Evolutionary conservation across 2,797 vertebrate species (phyloP), one percentile per base, ranked within the genome.

Genomic region (Gouania willdenowi): DNA sequence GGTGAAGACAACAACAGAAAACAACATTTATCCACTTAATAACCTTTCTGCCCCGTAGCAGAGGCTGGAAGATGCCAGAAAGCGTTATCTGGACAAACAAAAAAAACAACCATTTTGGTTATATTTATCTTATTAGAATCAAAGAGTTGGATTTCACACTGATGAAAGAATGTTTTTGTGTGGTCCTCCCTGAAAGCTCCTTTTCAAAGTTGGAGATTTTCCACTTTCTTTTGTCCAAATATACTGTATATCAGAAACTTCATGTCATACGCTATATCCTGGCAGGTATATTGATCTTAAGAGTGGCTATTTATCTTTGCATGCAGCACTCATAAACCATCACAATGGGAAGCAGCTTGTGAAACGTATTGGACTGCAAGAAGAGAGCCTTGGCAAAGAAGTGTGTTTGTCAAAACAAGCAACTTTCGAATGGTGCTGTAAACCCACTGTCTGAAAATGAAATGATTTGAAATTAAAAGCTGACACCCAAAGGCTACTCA

Each of bases 21-120:
- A 70, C 58, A 67, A 41, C 58, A 69, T 67, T 63, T 71, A 61
- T 66, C 53, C 63, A 40, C 26, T 10, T 36, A 45, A 62, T 68
- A 75, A 75, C 47, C 48, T 33, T 16, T 15, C 24, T 41, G 47
- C 31, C 44, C 46, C 38, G 3, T 35, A 31, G 24, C 16, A 8
- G 24, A 51, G 38, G 34, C 30, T 32, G 5, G 37, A 26, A 13
- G 27, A 38, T 40, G 27, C 39, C 26, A 45, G 41, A 58, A 71
- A 64, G 25, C 12, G 10, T 46, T 66, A 37, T 41, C 30, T 35
- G 37, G 4, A 20, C 6, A 6, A 19, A 20, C 19, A 6, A 6
- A 4, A 20, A 20, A 3, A 20, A 1, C 5, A 25, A 15, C 13
- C 9, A 41, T 29, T 37, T 13, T 17, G 27, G 27, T 27, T 26